Conservation (phyloP, 2,797 vertebrate genomes). For the Eidolon dupreanum region DNA sequence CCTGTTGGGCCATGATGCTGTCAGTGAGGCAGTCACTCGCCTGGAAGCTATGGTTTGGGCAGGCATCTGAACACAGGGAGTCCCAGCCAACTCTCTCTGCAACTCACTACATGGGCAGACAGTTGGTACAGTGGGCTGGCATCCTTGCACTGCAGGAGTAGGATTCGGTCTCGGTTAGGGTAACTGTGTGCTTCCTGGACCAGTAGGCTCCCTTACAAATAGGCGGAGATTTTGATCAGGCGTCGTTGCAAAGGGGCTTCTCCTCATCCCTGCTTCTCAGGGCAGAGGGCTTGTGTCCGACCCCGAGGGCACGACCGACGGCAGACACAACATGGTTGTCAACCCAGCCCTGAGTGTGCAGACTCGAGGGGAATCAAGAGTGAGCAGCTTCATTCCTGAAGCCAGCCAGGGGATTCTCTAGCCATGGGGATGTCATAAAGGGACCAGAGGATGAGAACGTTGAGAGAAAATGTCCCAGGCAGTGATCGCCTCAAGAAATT, state of each 20-base stretch:
- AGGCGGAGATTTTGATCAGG: not conserved
- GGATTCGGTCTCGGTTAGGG: rapidly evolving
- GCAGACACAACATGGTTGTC: not conserved
- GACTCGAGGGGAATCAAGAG: not conserved
- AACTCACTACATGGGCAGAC: rapidly evolving
- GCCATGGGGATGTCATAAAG: not conserved
- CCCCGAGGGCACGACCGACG: rapidly evolving
- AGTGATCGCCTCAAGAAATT: not conserved
- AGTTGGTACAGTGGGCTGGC: too few relatives aligned
- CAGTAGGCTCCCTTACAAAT: not conserved
- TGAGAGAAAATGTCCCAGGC: not conserved
- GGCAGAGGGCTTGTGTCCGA: not conserved
- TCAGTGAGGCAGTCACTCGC: rapidly evolving
- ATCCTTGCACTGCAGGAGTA: rapidly evolving
- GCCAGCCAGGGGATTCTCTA: not conserved
- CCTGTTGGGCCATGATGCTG: too few relatives aligned
- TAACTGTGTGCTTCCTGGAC: not conserved
- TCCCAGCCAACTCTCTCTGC: not conserved
- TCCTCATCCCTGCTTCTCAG: not conserved
- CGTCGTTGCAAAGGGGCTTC: rapidly evolving
- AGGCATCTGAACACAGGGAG: too few relatives aligned
- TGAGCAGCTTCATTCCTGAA: too few relatives aligned
- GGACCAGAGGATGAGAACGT: not conserved
- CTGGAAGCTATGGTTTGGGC: too few relatives aligned
- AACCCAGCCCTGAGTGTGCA: too few relatives aligned